Percentiles rank a stretch among this genome's conserved stretches.
Evolutionary conservation across 2,113 vertebrate genomes (phyloP).

Genomic region (Casuarius casuarius): DNA sequence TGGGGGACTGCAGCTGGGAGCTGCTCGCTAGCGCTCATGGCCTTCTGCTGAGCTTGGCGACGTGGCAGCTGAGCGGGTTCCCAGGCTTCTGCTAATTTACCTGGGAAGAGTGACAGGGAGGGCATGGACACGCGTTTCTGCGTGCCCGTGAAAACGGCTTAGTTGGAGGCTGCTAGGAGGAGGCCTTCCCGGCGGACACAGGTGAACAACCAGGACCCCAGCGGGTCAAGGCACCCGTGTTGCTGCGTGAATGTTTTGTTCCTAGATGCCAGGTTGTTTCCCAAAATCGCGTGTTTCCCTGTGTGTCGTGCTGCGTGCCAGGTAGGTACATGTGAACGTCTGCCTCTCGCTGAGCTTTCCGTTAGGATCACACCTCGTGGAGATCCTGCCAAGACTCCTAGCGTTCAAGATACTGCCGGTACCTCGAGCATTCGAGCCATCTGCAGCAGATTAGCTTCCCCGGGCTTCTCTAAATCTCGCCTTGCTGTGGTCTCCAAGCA

Average conservation of each 20-base stretch:
- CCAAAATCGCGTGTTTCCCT: too few relatives aligned
- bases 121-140: background rate
- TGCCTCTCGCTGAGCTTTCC: background rate
- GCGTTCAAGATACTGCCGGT: rapidly evolving
- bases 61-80: rapidly evolving
- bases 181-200: too few relatives aligned
- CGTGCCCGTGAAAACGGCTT: background rate
- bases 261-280: rapidly evolving
- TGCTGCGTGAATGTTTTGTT: rapidly evolving
- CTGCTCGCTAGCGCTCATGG: background rate
- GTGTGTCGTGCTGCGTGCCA: background rate
- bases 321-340: rapidly evolving
- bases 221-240: background rate
- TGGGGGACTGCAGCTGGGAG: too few relatives aligned
- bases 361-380: rapidly evolving
- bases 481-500: background rate
- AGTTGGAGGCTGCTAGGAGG: rapidly evolving
- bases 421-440: background rate
- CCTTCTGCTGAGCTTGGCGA: background rate
- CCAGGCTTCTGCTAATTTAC: background rate
- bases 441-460: background rate
- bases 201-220: rapidly evolving
- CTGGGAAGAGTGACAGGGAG: too few relatives aligned
- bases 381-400: rapidly evolving
- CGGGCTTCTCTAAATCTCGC: background rate